Base-by-base conservation (phyloP, 1,140 invertebrate species). In the Centruroides sculpturatus region DNA sequence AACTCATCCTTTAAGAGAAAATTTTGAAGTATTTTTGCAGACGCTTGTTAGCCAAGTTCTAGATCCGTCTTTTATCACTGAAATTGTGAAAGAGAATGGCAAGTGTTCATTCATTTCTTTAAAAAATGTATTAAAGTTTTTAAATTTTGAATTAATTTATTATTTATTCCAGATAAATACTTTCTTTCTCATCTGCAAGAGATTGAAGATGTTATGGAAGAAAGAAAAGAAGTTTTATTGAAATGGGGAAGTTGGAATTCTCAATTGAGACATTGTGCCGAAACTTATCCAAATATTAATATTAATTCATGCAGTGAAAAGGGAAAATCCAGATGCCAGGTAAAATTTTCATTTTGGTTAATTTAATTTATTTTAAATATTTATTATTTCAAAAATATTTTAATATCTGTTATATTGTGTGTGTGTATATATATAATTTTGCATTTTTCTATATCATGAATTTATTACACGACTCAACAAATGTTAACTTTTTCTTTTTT, bases 81-180 rank as follows among this genome's bases (percentile, higher is more conserved):
- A 91, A 78, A 91, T 92, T 73, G 86, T 88, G 67, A 85, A 87
- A 73, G 88, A 92, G 71, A 85, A 89, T 81, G 88, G 87, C 90
- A 77, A 58, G 50, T 49, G 8, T 41, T 41, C 41, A 41, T 41
- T 41, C 0, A 3, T 8, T 41, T 5, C 5, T 41, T 41, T 41
- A 41, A 41, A 1, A 10, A 5, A 52, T 52, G 5, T 13, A 11
- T 52, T 23, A 8, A 52, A 11, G 3, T 52, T 13, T 52, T 52
- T 51, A 3, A 55, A 55, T 55, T 55, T 34, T 41, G 8, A 0
- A 41, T 41, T 41, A 6, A 41, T 57, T 57, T 56, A 59, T 48
- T 61, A 66, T 66, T 67, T 58, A 67, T 78, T 77, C 8, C 72
- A 90, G 88, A 92, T 72, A 87, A 89, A 68, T 90, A 91, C 75